A percentile compares a stretch with the other conserved stretches of the same genome.
Conservation (phyloP, 2,888 invertebrate genomes). For the Macrosiphum euphorbiae region DNA sequence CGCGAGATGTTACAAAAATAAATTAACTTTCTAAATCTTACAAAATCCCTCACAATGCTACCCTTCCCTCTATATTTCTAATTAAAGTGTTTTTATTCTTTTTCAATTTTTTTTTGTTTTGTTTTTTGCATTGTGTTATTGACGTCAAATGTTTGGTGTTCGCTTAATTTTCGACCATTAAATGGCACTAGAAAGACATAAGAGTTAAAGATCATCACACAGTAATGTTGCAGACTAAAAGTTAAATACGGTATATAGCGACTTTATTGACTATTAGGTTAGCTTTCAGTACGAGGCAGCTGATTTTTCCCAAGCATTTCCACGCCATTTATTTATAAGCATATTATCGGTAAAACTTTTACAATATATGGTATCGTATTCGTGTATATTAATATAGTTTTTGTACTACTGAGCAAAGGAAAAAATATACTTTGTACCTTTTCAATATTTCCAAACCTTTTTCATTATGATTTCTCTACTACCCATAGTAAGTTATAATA, state of each 20-base stretch:
- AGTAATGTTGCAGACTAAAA: constrained; percentile 5
- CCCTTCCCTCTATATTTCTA: not conserved
- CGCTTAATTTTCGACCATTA: not conserved
- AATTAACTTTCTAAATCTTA: not conserved
- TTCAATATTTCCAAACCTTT: not conserved
- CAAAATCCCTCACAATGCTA: not conserved
- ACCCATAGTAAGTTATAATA: not conserved
- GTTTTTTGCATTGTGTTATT: not conserved
- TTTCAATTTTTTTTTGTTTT: not conserved
- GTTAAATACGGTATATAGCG: constrained; percentile 4
- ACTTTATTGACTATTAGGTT: not conserved
- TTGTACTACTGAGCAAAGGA: not conserved
- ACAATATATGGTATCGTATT: not conserved
- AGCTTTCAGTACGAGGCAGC: not conserved
- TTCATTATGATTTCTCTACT: not conserved
- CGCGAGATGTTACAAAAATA: not conserved
- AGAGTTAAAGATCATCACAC: not conserved
- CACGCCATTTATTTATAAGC: not conserved
- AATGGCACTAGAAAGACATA: not conserved
- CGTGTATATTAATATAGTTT: constrained; percentile 2
- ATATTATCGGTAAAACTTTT: constrained; percentile 16
- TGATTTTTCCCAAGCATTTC: constrained; percentile 21
- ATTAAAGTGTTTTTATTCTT: not conserved
- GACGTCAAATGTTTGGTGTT: not conserved
- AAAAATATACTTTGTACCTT: not conserved